These are phyloP conservation scores for Ditylenchus dipsaci DNA, from an alignment of 1,140 invertebrate species.

Conservation along the genomic window DNA sequence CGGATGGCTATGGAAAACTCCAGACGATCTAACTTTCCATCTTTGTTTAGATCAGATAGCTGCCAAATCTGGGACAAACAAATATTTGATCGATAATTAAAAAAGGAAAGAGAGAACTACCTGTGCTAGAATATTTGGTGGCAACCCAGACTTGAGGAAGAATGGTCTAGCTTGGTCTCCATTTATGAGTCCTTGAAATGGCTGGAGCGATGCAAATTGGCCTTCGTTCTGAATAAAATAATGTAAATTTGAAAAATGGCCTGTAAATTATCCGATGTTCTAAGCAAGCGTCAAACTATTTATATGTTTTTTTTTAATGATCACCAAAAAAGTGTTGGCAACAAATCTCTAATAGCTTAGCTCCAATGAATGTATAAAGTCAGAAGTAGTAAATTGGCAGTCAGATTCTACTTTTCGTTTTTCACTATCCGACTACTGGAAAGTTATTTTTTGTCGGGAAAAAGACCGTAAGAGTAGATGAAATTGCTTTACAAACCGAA, in stretches of 20 bases:
- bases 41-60: slow-evolving; percentile 40
- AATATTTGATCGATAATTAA: neutral
- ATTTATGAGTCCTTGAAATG: slow-evolving; percentile 29
- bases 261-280: too few relatives aligned
- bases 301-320: too few relatives aligned
- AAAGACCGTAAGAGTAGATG: too few relatives aligned
- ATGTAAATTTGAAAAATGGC: neutral
- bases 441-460: too few relatives aligned
- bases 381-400: too few relatives aligned
- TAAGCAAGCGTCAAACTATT: too few relatives aligned
- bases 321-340: too few relatives aligned
- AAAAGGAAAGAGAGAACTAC: slow-evolving; percentile 2
- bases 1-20: slow-evolving; percentile 46
- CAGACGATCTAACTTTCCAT: slow-evolving; percentile 38
- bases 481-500: too few relatives aligned
- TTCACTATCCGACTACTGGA: too few relatives aligned
- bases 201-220: slow-evolving; percentile 39
- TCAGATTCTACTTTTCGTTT: too few relatives aligned
- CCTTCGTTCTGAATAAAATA: slow-evolving; percentile 17
- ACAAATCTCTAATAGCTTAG: too few relatives aligned
- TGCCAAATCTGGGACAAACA: slow-evolving; percentile 39
- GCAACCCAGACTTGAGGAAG: slow-evolving; percentile 39
- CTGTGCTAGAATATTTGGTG: slow-evolving; percentile 30
- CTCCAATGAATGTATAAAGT: too few relatives aligned
- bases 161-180: slow-evolving; percentile 42